Conservation (phyloP, 2,797 vertebrate genomes). For the Sphenopsis melanotis region DNA sequence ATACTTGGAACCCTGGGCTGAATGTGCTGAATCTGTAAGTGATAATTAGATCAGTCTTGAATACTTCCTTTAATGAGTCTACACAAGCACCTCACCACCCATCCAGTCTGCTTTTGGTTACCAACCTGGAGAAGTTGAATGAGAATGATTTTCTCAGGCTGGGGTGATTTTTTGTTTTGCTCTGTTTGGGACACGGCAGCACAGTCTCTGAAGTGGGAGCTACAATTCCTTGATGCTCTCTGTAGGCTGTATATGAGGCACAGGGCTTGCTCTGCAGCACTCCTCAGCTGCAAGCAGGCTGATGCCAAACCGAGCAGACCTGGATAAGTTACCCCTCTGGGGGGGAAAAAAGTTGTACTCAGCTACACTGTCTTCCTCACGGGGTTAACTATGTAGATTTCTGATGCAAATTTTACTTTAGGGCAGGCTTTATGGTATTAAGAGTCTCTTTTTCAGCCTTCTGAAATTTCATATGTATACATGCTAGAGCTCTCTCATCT, state of each 20-base stretch:
- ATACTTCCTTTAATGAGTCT: slow-evolving; percentile 53
- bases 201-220: neutral
- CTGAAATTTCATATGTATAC: slow-evolving; percentile 70
- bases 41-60: slow-evolving; percentile 60
- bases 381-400: slow-evolving; percentile 49
- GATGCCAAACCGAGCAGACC: slow-evolving; percentile 1
- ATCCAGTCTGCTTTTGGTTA: neutral
- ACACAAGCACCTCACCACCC: accelerated
- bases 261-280: neutral
- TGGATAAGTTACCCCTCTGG: neutral
- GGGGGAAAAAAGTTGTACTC: neutral
- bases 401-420: slow-evolving; percentile 75
- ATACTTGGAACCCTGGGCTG: neutral
- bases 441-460: slow-evolving; percentile 63
- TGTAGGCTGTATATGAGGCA: neutral
- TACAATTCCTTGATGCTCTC: neutral
- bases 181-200: neutral
- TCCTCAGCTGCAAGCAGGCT: neutral
- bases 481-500: slow-evolving; percentile 75
- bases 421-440: slow-evolving; percentile 74
- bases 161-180: neutral
- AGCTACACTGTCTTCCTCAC: slow-evolving; percentile 10
- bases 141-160: neutral
- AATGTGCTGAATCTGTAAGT: neutral
- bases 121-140: neutral